A percentile compares a stretch with the other conserved stretches of the same genome.
phyloP scores from a whole-genome alignment of 2,888 invertebrate genomes.

The Drosophila kanekoi region DNA sequence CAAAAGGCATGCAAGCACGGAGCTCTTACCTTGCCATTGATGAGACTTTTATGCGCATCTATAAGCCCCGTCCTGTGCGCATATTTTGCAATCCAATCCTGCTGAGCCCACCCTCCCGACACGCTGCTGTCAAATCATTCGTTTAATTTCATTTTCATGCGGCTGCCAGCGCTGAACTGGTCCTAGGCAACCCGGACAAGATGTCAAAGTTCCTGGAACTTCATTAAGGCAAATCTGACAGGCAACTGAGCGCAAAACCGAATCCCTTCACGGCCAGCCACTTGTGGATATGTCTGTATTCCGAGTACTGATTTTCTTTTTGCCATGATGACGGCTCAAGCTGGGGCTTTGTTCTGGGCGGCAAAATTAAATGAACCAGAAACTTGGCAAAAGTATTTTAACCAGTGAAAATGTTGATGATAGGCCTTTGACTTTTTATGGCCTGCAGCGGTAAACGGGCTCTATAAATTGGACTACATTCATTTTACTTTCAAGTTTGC shows the following conservation, averaged over 20 bases:
- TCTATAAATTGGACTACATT: neutral
- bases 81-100: conserved; percentile 16
- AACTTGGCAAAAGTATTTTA: conserved; percentile 68
- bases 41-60: conserved; percentile 46
- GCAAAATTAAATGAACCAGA: conserved; percentile 69
- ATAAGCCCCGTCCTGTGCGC: conserved; percentile 21
- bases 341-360: conserved; percentile 21
- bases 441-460: conserved; percentile 20
- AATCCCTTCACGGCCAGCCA: conserved; percentile 60
- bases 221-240: conserved; percentile 72
- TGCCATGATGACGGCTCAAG: conserved; percentile 11
- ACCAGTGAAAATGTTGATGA: conserved; percentile 48
- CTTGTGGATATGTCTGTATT: conserved; percentile 63
- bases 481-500: neutral
- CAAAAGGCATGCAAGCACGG: conserved; percentile 21
- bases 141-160: conserved; percentile 60
- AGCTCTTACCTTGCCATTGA: conserved; percentile 31
- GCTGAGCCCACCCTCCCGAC: neutral
- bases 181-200: conserved; percentile 19
- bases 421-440: conserved; percentile 44
- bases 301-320: conserved; percentile 12
- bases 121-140: conserved; percentile 37
- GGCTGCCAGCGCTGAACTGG: conserved; percentile 37
- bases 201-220: conserved; percentile 71
- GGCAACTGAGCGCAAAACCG: conserved; percentile 47